phyloP scores from a whole-genome alignment of 2,113 vertebrate species.

The Phasianus colchicus region DNA sequence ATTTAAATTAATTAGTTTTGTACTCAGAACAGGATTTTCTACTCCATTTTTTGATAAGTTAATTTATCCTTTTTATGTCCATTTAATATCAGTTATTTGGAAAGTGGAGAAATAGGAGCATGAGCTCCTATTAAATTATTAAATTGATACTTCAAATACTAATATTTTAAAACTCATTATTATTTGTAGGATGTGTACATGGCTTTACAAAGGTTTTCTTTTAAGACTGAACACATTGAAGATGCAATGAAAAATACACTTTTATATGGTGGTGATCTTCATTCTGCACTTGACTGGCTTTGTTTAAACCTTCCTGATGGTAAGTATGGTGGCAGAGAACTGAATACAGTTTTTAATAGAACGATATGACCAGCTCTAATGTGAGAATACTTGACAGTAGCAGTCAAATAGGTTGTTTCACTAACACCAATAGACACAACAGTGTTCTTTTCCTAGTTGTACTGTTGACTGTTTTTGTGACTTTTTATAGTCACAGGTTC shows the following conservation, averaged over 20 bases:
- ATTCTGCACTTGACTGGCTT: constrained; percentile 97
- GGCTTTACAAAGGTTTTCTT: constrained; percentile 91
- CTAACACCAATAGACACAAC: fast-evolving
- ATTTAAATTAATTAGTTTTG: neutral
- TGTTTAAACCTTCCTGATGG: constrained; percentile 95
- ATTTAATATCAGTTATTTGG: neutral
- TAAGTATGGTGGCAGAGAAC: constrained; percentile 58
- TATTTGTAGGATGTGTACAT: constrained; percentile 90
- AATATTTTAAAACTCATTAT: neutral
- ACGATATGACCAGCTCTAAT: fast-evolving
- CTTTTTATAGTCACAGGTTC: neutral
- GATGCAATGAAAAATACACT: constrained; percentile 97
- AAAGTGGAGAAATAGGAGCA: neutral
- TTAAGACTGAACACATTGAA: constrained; percentile 95
- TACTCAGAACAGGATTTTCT: neutral
- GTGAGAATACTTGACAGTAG: neutral
- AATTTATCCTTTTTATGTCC: neutral
- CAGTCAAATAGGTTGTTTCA: neutral
- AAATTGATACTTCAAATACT: neutral
- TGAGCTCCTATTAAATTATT: neutral
- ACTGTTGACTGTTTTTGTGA: neutral
- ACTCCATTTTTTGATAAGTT: neutral
- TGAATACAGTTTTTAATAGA: neutral
- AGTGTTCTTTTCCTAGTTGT: neutral
- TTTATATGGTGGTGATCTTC: constrained; percentile 93